phyloP scores from a whole-genome alignment of 2,113 vertebrate species.

The Oenanthe oenanthe region DNA sequence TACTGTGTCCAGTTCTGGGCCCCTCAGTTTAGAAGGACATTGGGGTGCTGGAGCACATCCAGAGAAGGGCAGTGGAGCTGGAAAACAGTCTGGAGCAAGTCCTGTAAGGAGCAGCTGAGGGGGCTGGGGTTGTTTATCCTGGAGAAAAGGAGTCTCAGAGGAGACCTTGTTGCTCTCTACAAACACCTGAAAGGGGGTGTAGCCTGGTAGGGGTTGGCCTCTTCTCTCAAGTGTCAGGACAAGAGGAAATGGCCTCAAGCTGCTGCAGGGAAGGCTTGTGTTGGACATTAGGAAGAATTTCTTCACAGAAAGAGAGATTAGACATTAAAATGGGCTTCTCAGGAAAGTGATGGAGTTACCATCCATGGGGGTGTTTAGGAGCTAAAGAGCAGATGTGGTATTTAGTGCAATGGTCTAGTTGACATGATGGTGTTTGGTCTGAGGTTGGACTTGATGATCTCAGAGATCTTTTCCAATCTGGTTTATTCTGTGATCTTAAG shows the following conservation, averaged over 20 bases:
- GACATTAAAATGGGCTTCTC: background rate
- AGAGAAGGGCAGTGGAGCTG: background rate
- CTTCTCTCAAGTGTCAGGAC: background rate
- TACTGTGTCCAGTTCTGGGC: background rate
- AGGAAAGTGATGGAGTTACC: background rate
- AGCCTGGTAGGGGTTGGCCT: rapidly evolving
- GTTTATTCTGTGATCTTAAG: background rate
- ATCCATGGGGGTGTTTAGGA: background rate
- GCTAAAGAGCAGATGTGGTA: background rate
- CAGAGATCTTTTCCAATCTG: background rate
- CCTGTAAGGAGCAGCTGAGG: background rate
- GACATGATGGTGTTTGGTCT: background rate
- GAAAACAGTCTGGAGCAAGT: background rate
- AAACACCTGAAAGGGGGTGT: background rate
- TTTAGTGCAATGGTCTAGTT: background rate
- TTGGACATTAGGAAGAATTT: background rate
- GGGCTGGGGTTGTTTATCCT: background rate
- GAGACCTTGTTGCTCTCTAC: background rate
- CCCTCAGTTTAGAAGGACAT: background rate
- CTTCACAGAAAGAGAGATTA: background rate
- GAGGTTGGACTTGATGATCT: background rate
- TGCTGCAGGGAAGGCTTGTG: background rate
- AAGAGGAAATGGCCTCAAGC: background rate
- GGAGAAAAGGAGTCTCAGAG: background rate
- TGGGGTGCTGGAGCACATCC: background rate